Evolutionary conservation across 1,140 invertebrate genomes (phyloP).

Genomic region (Cherax destructor): DNA sequence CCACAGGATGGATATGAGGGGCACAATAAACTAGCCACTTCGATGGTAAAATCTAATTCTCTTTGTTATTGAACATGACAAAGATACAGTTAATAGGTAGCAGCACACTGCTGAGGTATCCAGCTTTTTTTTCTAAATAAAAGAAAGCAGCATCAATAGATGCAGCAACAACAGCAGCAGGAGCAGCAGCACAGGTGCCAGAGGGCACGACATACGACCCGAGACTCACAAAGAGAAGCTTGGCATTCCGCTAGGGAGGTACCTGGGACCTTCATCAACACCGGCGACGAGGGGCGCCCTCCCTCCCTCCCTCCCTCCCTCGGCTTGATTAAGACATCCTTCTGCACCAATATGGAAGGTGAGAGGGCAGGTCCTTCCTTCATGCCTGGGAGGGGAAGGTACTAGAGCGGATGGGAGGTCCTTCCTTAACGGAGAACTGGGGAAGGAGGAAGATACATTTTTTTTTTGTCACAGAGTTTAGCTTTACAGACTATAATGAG

Average conservation of each 20-base stretch:
- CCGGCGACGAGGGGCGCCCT: slow-evolving; percentile 4
- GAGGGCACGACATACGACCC: background rate
- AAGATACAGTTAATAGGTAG: too few species aligned
- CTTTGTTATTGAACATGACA: too few species aligned
- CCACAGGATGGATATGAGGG: too few species aligned
- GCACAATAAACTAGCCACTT: too few species aligned
- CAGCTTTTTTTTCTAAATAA: too few species aligned
- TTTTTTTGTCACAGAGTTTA: too few species aligned
- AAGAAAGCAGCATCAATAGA: too few species aligned
- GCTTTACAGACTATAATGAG: too few species aligned
- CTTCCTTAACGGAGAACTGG: background rate
- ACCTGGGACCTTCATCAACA: slow-evolving; percentile 12
- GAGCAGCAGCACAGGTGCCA: background rate
- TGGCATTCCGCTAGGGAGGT: slow-evolving; percentile 23
- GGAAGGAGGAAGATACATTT: background rate
- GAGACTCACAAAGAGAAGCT: slow-evolving; percentile 25
- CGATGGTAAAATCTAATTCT: too few species aligned
- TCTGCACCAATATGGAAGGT: slow-evolving; percentile 2
- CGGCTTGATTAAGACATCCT: slow-evolving; percentile 28
- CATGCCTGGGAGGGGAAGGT: background rate
- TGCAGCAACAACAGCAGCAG: too few species aligned
- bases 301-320: too few species aligned
- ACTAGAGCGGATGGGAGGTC: background rate
- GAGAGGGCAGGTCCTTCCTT: background rate
- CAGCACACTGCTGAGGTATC: too few species aligned